Evolutionary conservation across 2,113 vertebrate species (phyloP).

Genomic region (Prunella himalayana): DNA sequence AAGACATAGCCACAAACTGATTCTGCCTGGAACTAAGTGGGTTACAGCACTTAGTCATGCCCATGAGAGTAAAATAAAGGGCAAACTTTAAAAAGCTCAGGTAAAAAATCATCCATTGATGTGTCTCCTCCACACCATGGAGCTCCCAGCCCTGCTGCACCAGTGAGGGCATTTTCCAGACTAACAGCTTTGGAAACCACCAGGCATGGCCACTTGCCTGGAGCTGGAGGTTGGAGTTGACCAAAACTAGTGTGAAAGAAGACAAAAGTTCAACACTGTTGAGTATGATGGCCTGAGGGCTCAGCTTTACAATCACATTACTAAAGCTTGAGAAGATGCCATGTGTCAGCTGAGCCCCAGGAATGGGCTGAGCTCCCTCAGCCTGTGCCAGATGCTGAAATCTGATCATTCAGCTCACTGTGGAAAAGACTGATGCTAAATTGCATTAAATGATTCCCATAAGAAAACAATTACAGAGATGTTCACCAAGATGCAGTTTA

Average conservation of each 20-base stretch:
- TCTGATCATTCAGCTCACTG: not conserved
- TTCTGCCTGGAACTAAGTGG: slow-evolving; percentile 35
- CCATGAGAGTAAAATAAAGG: slow-evolving; percentile 3
- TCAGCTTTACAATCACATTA: not conserved
- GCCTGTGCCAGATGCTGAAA: slow-evolving; percentile 23
- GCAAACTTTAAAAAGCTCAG: not conserved
- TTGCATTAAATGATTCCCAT: not conserved
- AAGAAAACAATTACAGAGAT: not conserved
- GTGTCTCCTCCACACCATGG: not conserved
- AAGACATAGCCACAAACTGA: slow-evolving; percentile 2
- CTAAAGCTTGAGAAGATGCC: not conserved
- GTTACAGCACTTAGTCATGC: slow-evolving; percentile 1
- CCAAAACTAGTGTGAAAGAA: not conserved
- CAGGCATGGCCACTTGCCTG: not conserved
- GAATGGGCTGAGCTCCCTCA: not conserved
- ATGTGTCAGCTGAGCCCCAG: slow-evolving; percentile 21
- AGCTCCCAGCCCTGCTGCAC: not conserved
- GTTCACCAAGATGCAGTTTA: not conserved
- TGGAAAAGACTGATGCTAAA: not conserved
- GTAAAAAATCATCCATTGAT: not conserved
- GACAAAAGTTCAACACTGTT: not conserved
- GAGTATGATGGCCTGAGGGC: not conserved
- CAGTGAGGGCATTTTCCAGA: not conserved
- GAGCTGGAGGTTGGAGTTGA: not conserved
- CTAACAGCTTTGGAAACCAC: not conserved